Evolutionary conservation across 1,140 invertebrate genomes (phyloP).

Genomic region (Hylaeus volcanicus): DNA sequence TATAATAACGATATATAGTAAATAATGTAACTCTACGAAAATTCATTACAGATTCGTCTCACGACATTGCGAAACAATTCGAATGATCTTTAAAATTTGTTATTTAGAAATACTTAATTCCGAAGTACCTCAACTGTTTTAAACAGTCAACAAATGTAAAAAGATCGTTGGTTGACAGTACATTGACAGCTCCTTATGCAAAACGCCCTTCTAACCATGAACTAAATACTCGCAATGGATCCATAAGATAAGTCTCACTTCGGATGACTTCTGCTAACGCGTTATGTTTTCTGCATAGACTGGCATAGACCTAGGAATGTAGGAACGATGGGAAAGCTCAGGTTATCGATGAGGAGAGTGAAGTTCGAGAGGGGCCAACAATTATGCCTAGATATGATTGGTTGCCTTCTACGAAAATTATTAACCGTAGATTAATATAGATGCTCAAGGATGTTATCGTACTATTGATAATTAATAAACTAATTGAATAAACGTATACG

Average conservation of each 20-base stretch:
- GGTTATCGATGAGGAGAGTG: too few relatives aligned
- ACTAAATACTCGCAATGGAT: constrained; percentile 3
- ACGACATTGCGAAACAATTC: not conserved
- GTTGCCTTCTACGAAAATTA: too few relatives aligned
- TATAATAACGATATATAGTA: not conserved
- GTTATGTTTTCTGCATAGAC: too few relatives aligned
- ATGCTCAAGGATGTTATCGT: too few relatives aligned
- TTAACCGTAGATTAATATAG: too few relatives aligned
- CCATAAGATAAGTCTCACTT: not conserved
- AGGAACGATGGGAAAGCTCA: too few relatives aligned
- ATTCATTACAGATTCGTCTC: not conserved
- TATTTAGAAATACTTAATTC: not conserved
- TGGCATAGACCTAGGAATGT: too few relatives aligned
- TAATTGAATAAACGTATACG: too few relatives aligned
- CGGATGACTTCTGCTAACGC: too few relatives aligned
- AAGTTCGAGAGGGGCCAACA: too few relatives aligned
- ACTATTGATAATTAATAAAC: too few relatives aligned
- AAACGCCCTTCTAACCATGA: constrained; percentile 38
- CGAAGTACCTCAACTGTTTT: constrained; percentile 21
- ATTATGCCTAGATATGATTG: too few relatives aligned
- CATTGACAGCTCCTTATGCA: constrained; percentile 28
- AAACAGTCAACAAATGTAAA: constrained; percentile 7
- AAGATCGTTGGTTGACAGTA: constrained; percentile 18
- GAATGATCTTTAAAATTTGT: not conserved
- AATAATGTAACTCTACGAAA: not conserved